These are phyloP conservation scores for Drosophila sp. DNA, from an alignment of 1,140 invertebrate genomes.

Conservation along the genomic window DNA sequence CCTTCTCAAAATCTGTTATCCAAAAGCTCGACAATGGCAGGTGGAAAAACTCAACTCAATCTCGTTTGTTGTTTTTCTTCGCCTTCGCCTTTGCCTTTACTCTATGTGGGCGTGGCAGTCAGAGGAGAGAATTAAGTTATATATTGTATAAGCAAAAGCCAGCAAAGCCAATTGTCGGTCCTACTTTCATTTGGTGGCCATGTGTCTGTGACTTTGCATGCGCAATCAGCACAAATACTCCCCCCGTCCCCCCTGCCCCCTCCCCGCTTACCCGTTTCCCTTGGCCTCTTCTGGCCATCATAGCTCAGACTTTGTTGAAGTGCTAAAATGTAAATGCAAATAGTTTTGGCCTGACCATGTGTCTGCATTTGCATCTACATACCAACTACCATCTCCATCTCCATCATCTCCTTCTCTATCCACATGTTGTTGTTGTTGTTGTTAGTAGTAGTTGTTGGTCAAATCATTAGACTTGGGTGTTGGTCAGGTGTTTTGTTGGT, in stretches of 20 bases:
- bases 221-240: slow-evolving; percentile 73
- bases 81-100: neutral
- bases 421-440: slow-evolving; percentile 18
- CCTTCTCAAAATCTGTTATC: no score
- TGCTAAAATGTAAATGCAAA: slow-evolving; percentile 80
- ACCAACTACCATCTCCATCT: slow-evolving; percentile 1
- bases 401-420: slow-evolving; percentile 15
- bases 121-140: slow-evolving; percentile 60
- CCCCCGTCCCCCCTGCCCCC: neutral
- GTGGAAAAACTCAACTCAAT: slow-evolving; percentile 49
- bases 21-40: slow-evolving; percentile 11
- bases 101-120: slow-evolving; percentile 45
- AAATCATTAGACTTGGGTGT: slow-evolving; percentile 64
- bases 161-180: slow-evolving; percentile 32
- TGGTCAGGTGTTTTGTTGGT: slow-evolving; percentile 24
- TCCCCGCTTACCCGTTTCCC: slow-evolving; percentile 1
- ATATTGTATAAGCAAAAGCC: slow-evolving; percentile 21
- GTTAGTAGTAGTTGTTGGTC: slow-evolving; percentile 43
- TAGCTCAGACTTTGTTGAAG: slow-evolving; percentile 52
- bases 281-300: neutral
- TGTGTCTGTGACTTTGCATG: slow-evolving; percentile 72
- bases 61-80: slow-evolving; percentile 39
- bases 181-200: slow-evolving; percentile 48
- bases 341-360: slow-evolving; percentile 58
- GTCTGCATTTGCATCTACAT: slow-evolving; percentile 53